Percentiles rank a stretch among this genome's conserved stretches.
Evolutionary conservation across 1,140 invertebrate species (phyloP).

Genomic region (Cataglyphis hispanica): DNA sequence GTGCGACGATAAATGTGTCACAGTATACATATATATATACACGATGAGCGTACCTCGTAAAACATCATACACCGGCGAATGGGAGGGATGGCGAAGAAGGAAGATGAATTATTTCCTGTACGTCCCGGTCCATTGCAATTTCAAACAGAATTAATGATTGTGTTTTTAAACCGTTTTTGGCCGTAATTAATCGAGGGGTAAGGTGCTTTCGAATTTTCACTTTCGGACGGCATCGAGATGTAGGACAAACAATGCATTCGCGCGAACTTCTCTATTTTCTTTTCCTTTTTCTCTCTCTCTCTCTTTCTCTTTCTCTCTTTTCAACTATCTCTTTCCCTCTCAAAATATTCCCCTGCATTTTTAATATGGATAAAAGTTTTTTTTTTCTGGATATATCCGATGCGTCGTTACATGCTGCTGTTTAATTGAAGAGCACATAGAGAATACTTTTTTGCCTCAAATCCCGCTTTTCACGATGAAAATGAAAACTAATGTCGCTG

Average conservation of each 20-base stretch:
- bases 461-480: constrained; percentile 48
- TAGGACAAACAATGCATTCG: too few species aligned
- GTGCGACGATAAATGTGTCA: constrained; percentile 41
- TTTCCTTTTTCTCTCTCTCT: background rate
- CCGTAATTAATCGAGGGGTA: background rate
- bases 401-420: constrained; percentile 28
- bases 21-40: constrained; percentile 11
- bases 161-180: background rate
- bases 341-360: constrained; percentile 21
- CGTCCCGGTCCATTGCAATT: background rate
- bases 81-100: background rate
- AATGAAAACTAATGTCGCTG: constrained; percentile 54
- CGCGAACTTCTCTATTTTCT: background rate
- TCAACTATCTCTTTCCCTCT: background rate
- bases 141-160: constrained; percentile 23
- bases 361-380: constrained; percentile 52
- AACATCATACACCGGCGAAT: constrained; percentile 9
- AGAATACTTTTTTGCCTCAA: constrained; percentile 38
- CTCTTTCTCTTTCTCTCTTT: background rate
- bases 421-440: constrained; percentile 56
- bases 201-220: background rate
- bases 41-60: constrained; percentile 30
- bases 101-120: constrained; percentile 37
- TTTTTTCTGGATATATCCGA: constrained; percentile 13
- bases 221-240: background rate